Evolutionary conservation across 2,797 vertebrate species (phyloP).

Genomic region (Myotis daubentonii): DNA sequence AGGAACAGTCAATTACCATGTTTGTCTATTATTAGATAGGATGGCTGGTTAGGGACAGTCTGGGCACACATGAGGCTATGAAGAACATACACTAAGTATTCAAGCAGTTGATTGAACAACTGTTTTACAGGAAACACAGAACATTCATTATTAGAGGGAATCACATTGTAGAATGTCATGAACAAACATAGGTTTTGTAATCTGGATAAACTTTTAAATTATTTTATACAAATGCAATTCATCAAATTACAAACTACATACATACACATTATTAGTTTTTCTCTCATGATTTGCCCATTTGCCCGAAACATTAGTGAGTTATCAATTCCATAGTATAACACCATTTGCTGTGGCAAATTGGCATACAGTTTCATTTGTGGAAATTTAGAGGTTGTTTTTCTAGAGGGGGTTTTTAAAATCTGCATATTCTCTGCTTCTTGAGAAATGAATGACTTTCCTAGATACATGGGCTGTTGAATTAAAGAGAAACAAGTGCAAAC

Average conservation of each 20-base stretch:
- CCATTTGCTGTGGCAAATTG: background rate
- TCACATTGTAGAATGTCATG: background rate
- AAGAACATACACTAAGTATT: background rate
- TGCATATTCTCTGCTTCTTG: background rate
- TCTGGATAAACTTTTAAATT: background rate
- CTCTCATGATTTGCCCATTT: background rate
- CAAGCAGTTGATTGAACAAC: background rate
- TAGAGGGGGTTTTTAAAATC: background rate
- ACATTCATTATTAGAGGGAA: background rate
- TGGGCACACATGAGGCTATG: background rate
- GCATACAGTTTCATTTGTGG: background rate
- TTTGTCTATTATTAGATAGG: too few relatives aligned
- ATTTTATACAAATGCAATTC: background rate
- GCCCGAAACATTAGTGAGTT: background rate
- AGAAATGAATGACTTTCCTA: background rate
- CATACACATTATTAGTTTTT: background rate
- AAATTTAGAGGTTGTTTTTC: background rate
- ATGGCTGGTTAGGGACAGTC: background rate
- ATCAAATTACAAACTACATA: background rate
- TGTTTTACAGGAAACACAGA: background rate
- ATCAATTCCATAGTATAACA: background rate
- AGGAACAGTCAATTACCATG: too few relatives aligned
- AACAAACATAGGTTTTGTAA: background rate
- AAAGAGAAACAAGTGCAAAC: background rate
- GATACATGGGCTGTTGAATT: background rate